Base-by-base conservation (phyloP, 2,797 vertebrate genomes). In the Dromococcyx pavoninus region DNA sequence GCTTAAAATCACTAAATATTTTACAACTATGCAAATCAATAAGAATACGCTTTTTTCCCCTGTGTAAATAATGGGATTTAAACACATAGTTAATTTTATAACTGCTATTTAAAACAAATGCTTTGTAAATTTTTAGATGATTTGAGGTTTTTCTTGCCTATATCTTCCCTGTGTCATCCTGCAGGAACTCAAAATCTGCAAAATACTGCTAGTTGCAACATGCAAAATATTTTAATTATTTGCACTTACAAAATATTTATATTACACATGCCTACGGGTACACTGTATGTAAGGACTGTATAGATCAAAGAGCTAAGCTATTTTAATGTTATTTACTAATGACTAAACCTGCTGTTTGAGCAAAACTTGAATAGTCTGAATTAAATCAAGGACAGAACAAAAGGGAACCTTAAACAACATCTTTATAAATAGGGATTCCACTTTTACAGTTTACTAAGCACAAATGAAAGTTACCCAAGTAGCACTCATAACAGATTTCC, bases 321-420 rank as follows among this genome's bases (percentile, higher is more conserved):
- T 93, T 94, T 93, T 91, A 66, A 32, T 74, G 51, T 72, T 94
- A 86, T 75, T 93, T 94, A 78, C 85, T 91, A 93, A 91, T 88
- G 91, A 91, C 86, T 88, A 94, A 96, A 94, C 93, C 88, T 96
- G 95, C 93, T 95, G 88, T 91, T 96, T 91, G 93, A 86, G 94
- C 88, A 96, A 88, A 96, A 95, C 82, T 84, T 75, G 76, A 94
- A 88, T 58, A 53, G 80, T 60, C 66, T 48, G 66, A 95, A 95
- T 96, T 94, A 93, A 94, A 93, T 72, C 69, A 93, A 46, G 73
- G 79, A 75, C 56, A 77, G 76, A 93, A 95, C 60, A 95, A 95
- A 95, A 86, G 66, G 23, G 64, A 89, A 83, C 12, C 64, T 92
- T 91, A 78, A 94, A 92, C 69, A 80, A 66, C 30, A 81, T 53